Conservation (phyloP, 2,113 vertebrate genomes). For the Sarotherodon lohbergeri region DNA sequence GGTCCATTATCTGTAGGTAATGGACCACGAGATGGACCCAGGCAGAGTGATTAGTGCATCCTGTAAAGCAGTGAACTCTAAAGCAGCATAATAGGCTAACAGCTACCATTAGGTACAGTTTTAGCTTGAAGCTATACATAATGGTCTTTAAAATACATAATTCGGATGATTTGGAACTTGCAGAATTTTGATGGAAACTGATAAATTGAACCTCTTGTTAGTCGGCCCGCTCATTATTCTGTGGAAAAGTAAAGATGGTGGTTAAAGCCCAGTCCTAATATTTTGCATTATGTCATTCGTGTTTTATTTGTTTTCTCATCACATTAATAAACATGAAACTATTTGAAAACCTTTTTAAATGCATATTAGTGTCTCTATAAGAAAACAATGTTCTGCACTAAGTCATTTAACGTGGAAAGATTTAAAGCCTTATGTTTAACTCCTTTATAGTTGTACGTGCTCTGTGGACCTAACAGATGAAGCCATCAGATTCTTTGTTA, state of each 20-base stretch:
- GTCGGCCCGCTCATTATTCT: accelerated
- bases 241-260: not conserved
- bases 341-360: not conserved
- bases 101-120: not conserved
- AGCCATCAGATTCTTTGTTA: not conserved
- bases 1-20: slow-evolving; percentile 75
- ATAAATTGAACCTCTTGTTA: not conserved
- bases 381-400: accelerated
- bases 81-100: accelerated
- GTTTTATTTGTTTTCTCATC: not conserved
- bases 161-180: accelerated
- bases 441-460: accelerated
- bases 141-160: accelerated
- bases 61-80: slow-evolving; percentile 28
- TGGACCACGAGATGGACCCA: slow-evolving; percentile 94
- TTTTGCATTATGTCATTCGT: accelerated
- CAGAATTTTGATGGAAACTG: not conserved
- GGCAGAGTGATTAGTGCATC: slow-evolving; percentile 96
- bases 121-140: accelerated
- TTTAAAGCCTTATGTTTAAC: accelerated
- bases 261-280: not conserved
- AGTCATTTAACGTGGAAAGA: accelerated
- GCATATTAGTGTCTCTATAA: accelerated
- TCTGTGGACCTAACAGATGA: not conserved
- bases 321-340: not conserved